Evolutionary conservation across 2,797 vertebrate species (phyloP), one percentile per base, ranked within the genome.

Genomic region (Helicolenus hilgendorfi): DNA sequence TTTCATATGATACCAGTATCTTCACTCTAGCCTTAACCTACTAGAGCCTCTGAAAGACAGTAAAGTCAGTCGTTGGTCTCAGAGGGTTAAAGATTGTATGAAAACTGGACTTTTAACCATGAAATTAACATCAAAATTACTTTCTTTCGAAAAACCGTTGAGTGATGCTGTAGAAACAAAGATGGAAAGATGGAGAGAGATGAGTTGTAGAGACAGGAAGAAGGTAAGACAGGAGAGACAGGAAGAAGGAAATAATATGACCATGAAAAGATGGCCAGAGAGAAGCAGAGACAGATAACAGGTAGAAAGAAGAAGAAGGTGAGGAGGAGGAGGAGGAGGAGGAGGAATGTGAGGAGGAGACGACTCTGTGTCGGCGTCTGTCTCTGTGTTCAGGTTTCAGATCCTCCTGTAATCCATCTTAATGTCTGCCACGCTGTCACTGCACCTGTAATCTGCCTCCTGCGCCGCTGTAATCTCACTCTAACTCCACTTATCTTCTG

Each of bases 351-450:
- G 20, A 63, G 29, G 18, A 63, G 60, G 18, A 63, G n/a, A 10
- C n/a, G 10, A 18, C 53, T 38, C 36, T 55, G 22, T 56, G 82
- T 77, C 41, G 41, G 38, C 41, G 41, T 45, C 49, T 53, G 49
- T 77, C 53, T 55, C 53, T 55, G 22, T 56, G 82, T 77, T 67
- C 63, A 75, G 89, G 82, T 88, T 77, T 91, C 63, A 89, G 83
- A 83, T 71, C 89, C 71, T 89, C 81, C 74, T 91, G 84, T 93
- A 94, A 95, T 95, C 94, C 92, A 92, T 89, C 60, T 94, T 93
- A 94, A 77, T 7, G 83, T 90, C 92, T 67, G 75, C 71, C 85
- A 77, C 22, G 78, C 89, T 83, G 88, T 85, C 86, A 75, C 90
- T 83, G 88, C 87, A 82, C 87, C 93, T 92, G 87, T 87, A 93